Conservation (phyloP, 1,140 invertebrate species). For the Pseudomyrmex gracilis region DNA sequence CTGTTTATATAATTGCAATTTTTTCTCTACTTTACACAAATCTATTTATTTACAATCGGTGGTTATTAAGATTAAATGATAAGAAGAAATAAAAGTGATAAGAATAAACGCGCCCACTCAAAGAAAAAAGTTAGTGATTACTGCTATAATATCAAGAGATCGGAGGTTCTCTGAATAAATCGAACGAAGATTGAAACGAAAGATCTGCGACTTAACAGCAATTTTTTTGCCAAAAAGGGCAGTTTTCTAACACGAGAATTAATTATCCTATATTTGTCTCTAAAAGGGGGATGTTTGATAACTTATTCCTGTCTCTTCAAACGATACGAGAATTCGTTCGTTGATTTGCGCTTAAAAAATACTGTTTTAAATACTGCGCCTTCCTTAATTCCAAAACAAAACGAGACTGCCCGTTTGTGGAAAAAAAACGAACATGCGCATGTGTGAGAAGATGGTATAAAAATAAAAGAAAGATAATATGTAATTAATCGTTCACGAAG, state of each 20-base stretch:
- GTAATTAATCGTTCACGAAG: constrained; percentile 63
- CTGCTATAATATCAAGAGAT: constrained; percentile 6
- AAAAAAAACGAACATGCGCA: constrained; percentile 37
- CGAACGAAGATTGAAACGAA: neutral
- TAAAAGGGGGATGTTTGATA: neutral
- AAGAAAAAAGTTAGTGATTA: neutral
- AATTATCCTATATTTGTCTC: neutral
- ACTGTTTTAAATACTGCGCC: constrained; percentile 55
- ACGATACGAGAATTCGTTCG: neutral
- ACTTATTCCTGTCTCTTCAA: neutral
- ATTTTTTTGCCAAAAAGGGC: neutral
- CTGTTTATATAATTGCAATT: neutral
- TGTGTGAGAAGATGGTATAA: neutral
- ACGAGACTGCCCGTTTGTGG: constrained; percentile 24
- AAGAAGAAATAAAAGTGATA: neutral
- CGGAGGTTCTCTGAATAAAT: neutral
- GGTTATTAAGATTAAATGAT: constrained; percentile 9
- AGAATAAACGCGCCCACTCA: neutral
- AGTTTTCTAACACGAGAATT: neutral
- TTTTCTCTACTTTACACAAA: constrained; percentile 6
- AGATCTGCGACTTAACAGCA: neutral
- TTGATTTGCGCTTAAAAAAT: constrained; percentile 61
- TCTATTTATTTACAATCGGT: neutral
- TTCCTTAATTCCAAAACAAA: constrained; percentile 57
- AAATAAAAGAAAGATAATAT: constrained; percentile 36